Evolutionary conservation across 37 sponge, comb jelly and placozoan species (phyloP).

Genomic region (Eunapius fragilis): DNA sequence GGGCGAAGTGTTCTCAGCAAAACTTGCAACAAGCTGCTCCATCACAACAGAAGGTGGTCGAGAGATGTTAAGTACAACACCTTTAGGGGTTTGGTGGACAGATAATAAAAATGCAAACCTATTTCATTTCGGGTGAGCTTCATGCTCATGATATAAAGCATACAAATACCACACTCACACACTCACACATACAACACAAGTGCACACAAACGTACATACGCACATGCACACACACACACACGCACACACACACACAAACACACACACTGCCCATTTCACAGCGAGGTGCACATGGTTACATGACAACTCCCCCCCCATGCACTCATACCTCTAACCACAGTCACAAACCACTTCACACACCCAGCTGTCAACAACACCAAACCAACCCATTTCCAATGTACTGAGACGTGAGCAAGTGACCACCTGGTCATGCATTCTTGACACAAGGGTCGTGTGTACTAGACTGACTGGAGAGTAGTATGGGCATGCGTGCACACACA

Average conservation of each 20-base stretch:
- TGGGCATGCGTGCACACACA: neutral
- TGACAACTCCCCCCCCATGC: neutral
- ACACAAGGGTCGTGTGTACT: neutral
- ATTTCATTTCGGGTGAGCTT: too few relatives aligned
- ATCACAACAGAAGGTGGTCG: conserved; percentile 16
- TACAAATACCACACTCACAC: neutral
- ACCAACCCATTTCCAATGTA: neutral
- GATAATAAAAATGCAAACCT: neutral
- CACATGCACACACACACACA: neutral
- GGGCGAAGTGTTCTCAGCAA: conserved; percentile 21
- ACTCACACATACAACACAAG: too few relatives aligned
- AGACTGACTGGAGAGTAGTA: too few relatives aligned
- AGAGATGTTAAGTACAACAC: neutral
- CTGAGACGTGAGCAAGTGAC: neutral
- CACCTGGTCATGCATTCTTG: neutral
- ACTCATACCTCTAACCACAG: neutral
- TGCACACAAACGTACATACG: too few relatives aligned
- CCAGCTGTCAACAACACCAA: neutral
- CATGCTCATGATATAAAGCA: too few relatives aligned
- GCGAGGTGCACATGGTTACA: too few relatives aligned
- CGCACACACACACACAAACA: neutral
- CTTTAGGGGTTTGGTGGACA: neutral
- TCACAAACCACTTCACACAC: neutral
- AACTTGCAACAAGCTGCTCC: conserved; percentile 33
- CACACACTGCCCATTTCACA: too few relatives aligned